These are phyloP conservation scores for Genyomyrus donnyi DNA, from an alignment of 2,113 vertebrate genomes.

Conservation along the genomic window DNA sequence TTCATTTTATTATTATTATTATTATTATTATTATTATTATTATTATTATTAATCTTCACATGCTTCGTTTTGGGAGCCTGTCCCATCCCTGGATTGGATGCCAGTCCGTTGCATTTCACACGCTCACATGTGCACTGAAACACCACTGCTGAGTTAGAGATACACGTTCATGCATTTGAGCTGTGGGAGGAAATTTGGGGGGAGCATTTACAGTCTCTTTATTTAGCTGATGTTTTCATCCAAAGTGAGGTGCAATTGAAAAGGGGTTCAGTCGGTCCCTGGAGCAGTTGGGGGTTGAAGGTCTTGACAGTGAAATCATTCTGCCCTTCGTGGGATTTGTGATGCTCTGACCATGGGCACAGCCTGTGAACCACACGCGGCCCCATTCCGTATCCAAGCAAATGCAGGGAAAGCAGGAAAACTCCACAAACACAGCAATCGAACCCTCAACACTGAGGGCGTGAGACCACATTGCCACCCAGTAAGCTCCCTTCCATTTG, in stretches of 20 bases:
- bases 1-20: not conserved
- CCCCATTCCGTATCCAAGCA: not conserved
- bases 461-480: not conserved
- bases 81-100: not conserved
- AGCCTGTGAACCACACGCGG: too few species aligned
- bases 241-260: not conserved
- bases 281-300: not conserved
- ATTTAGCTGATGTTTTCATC: not conserved
- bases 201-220: not conserved
- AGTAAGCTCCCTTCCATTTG: not conserved
- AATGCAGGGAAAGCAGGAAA: not conserved
- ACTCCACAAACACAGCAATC: not conserved
- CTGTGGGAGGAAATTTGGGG: not conserved
- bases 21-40: too few species aligned
- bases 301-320: too few species aligned
- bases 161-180: not conserved
- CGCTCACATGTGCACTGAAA: not conserved
- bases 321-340: not conserved
- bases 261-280: not conserved
- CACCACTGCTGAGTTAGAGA: not conserved
- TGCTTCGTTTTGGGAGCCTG: not conserved
- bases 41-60: not conserved
- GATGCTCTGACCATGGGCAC: not conserved
- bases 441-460: not conserved
- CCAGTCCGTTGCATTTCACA: not conserved